Base-by-base conservation (phyloP, 2,797 vertebrate genomes). In the Triplophysa bombifrons region DNA sequence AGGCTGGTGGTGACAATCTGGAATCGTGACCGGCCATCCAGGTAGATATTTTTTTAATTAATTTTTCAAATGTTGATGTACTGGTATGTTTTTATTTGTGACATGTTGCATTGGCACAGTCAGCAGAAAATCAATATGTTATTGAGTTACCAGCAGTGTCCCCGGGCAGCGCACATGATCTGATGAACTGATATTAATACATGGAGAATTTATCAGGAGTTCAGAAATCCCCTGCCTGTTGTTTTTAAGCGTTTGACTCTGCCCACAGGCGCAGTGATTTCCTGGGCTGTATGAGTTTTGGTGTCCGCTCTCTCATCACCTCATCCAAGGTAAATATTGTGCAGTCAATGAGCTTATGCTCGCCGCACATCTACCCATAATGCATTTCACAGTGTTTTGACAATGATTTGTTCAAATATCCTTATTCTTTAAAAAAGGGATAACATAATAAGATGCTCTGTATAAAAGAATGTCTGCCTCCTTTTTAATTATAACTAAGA, bases 321-420 rank as follows among this genome's bases (percentile, higher is more conserved):
- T 90, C 88, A 1, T 87, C 91, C 61, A 94, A 96, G 96, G 96
- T 95, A 83, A 82, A 86, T 85, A 73, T 66, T n/a, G 17, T 16
- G 14, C 34, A 41, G 34, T 65, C 17, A 64, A 2, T 38, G 16
- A 2, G 14, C 30, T 58, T 68, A 22, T 51, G 17, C 20, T 38
- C 19, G n/a, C 11, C 41, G 0, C 13, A 64, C 14, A 70, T 25
- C 50, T 61, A 44, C 20, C 34, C 50, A 46, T 27, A 38, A 17
- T 0, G 17, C 17, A 55, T 66, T 44, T 19, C 8, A 51, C 34
- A 46, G 6, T 19, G n/a, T 14, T 60, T 30, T 46, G 22, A 55
- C 56, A 56, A 17, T 27, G 19, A 20, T 69, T 30, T 61, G 53
- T 3, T 2, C 16, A n/a, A 22, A 19, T 51, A 51, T 51, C 50